phyloP scores from a whole-genome alignment of 2,113 vertebrate species.

The Hippocampus abdominalis region DNA sequence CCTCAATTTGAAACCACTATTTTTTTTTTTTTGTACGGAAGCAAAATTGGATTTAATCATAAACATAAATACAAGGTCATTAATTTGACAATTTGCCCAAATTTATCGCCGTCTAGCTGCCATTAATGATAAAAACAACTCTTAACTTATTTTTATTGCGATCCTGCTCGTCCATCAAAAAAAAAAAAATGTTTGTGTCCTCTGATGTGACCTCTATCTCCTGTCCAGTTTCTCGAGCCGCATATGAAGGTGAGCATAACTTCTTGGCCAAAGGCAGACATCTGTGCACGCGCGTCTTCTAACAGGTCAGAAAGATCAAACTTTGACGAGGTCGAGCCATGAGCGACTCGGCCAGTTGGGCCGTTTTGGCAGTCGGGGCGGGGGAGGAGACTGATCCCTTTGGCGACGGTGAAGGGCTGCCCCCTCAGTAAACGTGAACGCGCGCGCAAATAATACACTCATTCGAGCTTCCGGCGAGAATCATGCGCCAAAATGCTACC shows the following conservation, averaged over 20 bases:
- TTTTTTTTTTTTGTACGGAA: not conserved
- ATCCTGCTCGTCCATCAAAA: not conserved
- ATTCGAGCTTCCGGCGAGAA: constrained; percentile 13
- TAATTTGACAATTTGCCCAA: not conserved
- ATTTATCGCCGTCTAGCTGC: not conserved
- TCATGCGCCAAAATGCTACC: constrained; percentile 7
- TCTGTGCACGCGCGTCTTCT: too few species aligned
- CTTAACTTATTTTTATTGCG: not conserved
- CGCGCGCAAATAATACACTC: constrained; percentile 8
- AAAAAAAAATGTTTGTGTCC: too few species aligned
- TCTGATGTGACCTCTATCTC: not conserved
- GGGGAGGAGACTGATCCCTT: constrained; percentile 26
- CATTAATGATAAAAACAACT: not conserved
- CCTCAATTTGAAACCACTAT: too few species aligned
- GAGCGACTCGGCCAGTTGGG: not conserved
- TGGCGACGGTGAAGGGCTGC: constrained; percentile 2
- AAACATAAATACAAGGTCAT: not conserved
- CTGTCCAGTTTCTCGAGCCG: too few species aligned
- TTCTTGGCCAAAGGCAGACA: too few species aligned
- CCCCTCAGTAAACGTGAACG: constrained; percentile 9
- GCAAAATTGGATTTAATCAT: not conserved
- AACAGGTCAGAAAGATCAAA: not conserved
- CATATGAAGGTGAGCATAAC: not conserved
- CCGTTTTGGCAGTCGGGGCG: not conserved
- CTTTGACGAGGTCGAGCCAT: not conserved